A percentile compares a stretch with the other conserved stretches of the same genome.
Evolutionary conservation across 1,140 invertebrate species (phyloP).

Genomic region (Hyles euphorbiae): DNA sequence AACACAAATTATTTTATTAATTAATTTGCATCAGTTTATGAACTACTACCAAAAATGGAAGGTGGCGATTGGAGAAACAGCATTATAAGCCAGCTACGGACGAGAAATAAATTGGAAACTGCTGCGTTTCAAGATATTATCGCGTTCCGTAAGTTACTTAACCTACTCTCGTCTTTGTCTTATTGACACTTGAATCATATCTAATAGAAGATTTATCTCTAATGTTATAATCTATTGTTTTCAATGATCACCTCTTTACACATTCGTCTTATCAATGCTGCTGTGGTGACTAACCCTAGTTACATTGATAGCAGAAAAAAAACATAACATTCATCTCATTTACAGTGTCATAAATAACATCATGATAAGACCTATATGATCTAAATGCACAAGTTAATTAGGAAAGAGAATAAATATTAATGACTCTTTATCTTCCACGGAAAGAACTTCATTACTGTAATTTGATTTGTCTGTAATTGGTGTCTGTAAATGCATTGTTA

Average conservation of each 20-base stretch:
- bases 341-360: too few species aligned
- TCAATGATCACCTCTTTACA: slow-evolving; percentile 1
- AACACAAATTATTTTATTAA: slow-evolving; percentile 31
- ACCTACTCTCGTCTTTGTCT: slow-evolving; percentile 46
- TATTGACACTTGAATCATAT: slow-evolving; percentile 27
- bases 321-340: neutral
- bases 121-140: slow-evolving; percentile 69
- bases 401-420: neutral
- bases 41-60: slow-evolving; percentile 53
- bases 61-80: slow-evolving; percentile 67
- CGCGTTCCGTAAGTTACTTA: slow-evolving; percentile 69
- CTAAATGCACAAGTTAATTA: neutral
- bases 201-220: slow-evolving; percentile 17
- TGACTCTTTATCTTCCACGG: neutral
- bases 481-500: too few species aligned
- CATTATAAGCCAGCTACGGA: slow-evolving; percentile 63
- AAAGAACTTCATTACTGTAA: neutral
- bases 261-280: neutral
- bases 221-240: slow-evolving; percentile 21
- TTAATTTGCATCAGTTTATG: slow-evolving; percentile 35
- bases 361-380: too few species aligned
- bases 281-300: neutral
- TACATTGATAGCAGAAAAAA: slow-evolving; percentile 1
- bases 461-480: too few species aligned
- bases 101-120: slow-evolving; percentile 68